Evolutionary conservation across 2,113 vertebrate species (phyloP).

Genomic region (Glaucidium brasilianum): DNA sequence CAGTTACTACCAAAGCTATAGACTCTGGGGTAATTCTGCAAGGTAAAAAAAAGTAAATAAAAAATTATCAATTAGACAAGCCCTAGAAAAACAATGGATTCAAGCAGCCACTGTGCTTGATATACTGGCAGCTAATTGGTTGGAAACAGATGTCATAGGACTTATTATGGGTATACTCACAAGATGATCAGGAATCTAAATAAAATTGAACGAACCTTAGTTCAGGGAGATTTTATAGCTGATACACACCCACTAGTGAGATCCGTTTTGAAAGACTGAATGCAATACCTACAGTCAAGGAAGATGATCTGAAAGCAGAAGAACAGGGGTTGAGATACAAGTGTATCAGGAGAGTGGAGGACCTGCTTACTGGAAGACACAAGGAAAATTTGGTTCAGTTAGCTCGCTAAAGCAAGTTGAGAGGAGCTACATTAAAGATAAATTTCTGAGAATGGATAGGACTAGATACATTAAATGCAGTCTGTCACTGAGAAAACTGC

Average conservation of each 20-base stretch:
- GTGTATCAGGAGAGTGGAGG: background rate
- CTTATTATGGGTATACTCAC: background rate
- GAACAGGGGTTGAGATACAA: background rate
- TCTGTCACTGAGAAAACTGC: background rate
- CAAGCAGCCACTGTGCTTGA: background rate
- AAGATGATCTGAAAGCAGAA: background rate
- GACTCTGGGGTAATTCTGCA: background rate
- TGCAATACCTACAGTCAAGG: background rate
- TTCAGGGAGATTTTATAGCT: background rate
- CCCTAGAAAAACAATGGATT: background rate
- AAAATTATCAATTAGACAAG: background rate
- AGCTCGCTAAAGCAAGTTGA: background rate
- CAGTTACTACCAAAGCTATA: background rate
- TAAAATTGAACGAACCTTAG: background rate
- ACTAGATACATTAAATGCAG: background rate
- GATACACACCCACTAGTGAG: background rate
- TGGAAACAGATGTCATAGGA: background rate
- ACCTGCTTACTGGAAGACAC: background rate
- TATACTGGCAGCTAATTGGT: background rate
- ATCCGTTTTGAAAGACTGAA: background rate
- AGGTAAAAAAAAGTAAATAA: background rate
- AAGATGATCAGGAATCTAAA: background rate
- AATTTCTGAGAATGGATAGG: background rate
- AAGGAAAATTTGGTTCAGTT: background rate
- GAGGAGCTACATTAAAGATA: background rate